Conservation (phyloP, 2,888 invertebrate species). For the Steromphala cineraria region DNA sequence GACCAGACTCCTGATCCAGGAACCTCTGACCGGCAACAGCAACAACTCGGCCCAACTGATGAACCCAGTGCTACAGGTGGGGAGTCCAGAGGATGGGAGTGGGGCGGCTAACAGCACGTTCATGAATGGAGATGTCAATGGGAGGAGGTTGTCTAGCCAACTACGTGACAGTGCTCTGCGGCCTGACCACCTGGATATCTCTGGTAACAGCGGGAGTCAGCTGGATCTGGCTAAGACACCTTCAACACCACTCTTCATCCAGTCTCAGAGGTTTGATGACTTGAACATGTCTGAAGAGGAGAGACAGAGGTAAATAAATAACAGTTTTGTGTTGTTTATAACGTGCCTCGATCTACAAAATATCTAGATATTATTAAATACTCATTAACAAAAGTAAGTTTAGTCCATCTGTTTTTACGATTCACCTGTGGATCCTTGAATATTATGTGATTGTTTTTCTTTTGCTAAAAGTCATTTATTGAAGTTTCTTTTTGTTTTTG, state of each 20-base stretch:
- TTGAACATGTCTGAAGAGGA: conserved; percentile 52
- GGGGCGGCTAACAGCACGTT: background rate
- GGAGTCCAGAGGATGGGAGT: background rate
- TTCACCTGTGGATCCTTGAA: no score
- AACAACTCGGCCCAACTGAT: background rate
- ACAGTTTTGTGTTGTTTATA: no score
- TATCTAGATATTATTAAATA: no score
- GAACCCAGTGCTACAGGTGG: background rate
- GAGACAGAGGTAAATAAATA: conserved; percentile 24
- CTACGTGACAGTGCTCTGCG: background rate
- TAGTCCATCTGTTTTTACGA: no score
- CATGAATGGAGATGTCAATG: background rate
- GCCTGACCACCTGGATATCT: conserved; percentile 17
- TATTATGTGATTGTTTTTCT: no score
- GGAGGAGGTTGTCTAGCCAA: background rate
- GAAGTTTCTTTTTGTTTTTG: no score
- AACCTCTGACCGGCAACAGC: conserved; percentile 11
- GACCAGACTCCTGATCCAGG: conserved; percentile 64
- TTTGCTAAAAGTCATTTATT: no score
- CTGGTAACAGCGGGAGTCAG: background rate
- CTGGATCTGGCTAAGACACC: conserved; percentile 34
- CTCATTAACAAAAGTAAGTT: no score
- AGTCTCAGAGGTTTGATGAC: conserved; percentile 48
- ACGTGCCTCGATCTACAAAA: no score
- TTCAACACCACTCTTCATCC: conserved; percentile 59